These are phyloP conservation scores for Sphenopsis melanotis DNA, from an alignment of 2,797 vertebrate genomes.

Conservation along the genomic window DNA sequence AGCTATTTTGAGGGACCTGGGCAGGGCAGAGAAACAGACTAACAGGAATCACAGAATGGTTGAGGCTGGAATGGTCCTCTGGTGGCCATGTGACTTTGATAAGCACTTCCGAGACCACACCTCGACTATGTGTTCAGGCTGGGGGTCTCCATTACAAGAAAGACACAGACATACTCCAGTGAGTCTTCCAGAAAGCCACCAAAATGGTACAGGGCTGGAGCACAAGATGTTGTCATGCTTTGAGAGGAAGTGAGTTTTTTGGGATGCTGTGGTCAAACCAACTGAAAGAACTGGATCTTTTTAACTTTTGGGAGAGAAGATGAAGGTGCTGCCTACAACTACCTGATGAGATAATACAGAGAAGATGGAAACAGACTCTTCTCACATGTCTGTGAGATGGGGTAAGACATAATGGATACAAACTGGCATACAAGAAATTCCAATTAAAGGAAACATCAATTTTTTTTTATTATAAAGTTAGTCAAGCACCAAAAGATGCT, in stretches of 20 bases:
- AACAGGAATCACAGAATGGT: background rate
- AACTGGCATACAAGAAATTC: background rate
- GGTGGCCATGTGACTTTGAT: background rate
- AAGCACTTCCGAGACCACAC: background rate
- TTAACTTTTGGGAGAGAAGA: background rate
- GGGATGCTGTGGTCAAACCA: no score
- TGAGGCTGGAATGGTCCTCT: background rate
- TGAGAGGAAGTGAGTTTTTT: no score
- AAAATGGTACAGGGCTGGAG: background rate
- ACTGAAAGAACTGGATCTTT: background rate
- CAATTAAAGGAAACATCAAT: background rate
- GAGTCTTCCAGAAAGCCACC: background rate
- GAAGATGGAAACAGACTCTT: background rate
- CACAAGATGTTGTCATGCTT: background rate
- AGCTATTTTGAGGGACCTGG: background rate
- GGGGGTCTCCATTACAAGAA: background rate
- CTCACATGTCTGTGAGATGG: background rate
- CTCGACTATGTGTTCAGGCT: background rate
- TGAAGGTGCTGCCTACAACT: background rate
- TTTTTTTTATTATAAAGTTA: background rate
- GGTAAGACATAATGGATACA: background rate
- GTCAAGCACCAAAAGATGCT: background rate
- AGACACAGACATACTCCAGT: background rate
- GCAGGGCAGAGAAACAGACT: background rate
- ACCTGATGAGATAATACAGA: background rate